These are phyloP conservation scores for Meda fulgida DNA, from an alignment of 2,797 vertebrate genomes.

Conservation along the genomic window DNA sequence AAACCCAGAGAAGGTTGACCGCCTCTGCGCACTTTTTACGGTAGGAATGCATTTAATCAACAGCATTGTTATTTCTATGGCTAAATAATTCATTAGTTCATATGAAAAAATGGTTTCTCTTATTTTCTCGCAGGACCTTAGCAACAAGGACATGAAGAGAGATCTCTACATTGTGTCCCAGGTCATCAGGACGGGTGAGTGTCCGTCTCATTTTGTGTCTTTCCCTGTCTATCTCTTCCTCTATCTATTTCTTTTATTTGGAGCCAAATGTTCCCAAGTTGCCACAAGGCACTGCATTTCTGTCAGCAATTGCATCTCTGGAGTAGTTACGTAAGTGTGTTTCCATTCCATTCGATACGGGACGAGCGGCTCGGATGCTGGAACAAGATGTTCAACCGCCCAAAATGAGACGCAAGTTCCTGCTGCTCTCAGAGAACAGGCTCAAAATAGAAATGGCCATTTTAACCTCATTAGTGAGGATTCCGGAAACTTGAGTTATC, in stretches of 20 bases:
- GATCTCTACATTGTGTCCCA: constrained; percentile 98
- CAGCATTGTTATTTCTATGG: not conserved
- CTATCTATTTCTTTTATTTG: not conserved
- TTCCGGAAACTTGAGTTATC: not conserved
- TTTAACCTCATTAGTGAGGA: not conserved
- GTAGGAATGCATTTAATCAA: constrained; percentile 70
- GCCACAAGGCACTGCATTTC: constrained; percentile 20
- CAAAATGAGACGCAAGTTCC: not conserved
- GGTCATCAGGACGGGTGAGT: constrained; percentile 94
- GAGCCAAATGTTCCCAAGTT: constrained; percentile 26
- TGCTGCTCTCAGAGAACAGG: not conserved
- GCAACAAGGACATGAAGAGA: constrained; percentile 99
- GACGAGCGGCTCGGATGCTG: not conserved
- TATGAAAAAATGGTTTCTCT: not conserved
- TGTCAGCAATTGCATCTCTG: constrained; percentile 35
- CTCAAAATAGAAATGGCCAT: not conserved
- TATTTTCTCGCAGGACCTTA: constrained; percentile 84
- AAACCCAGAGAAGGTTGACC: constrained; percentile 96
- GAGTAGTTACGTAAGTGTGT: constrained; percentile 42
- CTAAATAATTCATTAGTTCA: not conserved
- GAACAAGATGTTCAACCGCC: not conserved
- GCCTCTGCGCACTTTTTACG: constrained; percentile 96
- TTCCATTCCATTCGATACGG: not conserved
- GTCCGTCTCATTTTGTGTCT: not conserved
- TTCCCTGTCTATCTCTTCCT: not conserved